These are phyloP conservation scores for Drosophila paramelanica DNA, from an alignment of 2,888 invertebrate species.

Conservation along the genomic window DNA sequence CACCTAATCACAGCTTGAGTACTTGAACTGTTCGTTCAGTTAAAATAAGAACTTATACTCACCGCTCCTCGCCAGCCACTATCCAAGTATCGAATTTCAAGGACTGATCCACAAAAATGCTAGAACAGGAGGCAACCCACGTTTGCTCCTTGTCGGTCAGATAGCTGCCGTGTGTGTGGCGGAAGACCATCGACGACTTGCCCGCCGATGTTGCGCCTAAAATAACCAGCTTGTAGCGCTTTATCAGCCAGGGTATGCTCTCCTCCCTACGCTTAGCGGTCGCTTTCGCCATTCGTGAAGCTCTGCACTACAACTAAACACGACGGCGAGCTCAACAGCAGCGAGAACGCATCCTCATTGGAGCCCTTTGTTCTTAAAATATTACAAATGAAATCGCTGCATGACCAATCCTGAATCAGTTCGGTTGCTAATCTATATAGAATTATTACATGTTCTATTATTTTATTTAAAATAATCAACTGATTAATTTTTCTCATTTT, in stretches of 20 bases:
- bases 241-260: neutral
- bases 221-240: constrained; percentile 31
- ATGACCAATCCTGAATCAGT: constrained; percentile 18
- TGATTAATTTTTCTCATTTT: too few species aligned
- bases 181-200: constrained; percentile 24
- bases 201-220: constrained; percentile 29
- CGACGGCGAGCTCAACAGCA: neutral
- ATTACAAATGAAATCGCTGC: neutral
- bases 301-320: constrained; percentile 11
- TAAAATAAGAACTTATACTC: constrained; percentile 2
- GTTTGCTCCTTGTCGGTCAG: constrained; percentile 1
- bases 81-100: constrained; percentile 99
- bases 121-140: constrained; percentile 8
- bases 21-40: neutral
- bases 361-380: constrained; percentile 15
- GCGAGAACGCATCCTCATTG: neutral
- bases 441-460: too few species aligned
- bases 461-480: too few species aligned
- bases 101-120: constrained; percentile 90
- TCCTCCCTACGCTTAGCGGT: neutral
- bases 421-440: too few species aligned
- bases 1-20: constrained; percentile 87
- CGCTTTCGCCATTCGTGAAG: neutral
- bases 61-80: constrained; percentile 98
- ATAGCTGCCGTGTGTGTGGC: neutral